Evolutionary conservation across 1,140 invertebrate genomes (phyloP).

Genomic region (Saxidomus purpurata): DNA sequence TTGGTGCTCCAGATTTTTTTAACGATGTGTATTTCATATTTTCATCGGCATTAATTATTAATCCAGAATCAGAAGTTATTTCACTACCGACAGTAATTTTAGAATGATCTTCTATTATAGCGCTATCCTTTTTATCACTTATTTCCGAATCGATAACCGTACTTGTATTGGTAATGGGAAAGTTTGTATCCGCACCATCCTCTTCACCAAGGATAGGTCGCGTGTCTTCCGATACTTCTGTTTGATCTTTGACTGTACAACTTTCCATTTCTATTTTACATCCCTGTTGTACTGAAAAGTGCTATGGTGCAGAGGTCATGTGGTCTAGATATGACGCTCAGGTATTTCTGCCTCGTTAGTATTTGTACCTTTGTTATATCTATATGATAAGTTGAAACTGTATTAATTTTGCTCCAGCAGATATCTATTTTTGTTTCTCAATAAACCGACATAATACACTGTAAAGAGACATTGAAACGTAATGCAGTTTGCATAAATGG

Average conservation of each 20-base stretch:
- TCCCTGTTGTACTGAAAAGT: too few species aligned
- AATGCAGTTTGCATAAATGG: too few species aligned
- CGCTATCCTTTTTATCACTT: background rate
- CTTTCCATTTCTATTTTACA: constrained; percentile 10
- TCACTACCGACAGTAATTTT: background rate
- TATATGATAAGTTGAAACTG: too few species aligned
- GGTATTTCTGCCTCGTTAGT: too few species aligned
- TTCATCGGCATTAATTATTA: background rate
- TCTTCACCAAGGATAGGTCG: background rate
- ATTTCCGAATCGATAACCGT: constrained; percentile 6
- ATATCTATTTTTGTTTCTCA: too few species aligned
- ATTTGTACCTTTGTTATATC: too few species aligned
- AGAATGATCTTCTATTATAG: background rate
- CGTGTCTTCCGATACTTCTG: background rate
- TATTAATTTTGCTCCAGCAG: too few species aligned
- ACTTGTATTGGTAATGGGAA: background rate
- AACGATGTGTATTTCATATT: background rate
- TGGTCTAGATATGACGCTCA: too few species aligned
- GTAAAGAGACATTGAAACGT: too few species aligned
- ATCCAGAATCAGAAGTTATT: background rate
- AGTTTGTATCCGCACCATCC: background rate
- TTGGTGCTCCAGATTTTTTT: background rate
- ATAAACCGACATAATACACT: too few species aligned
- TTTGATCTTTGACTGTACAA: background rate
- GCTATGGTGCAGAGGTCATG: too few species aligned